A percentile compares a stretch with the other conserved stretches of the same genome.
phyloP scores from a whole-genome alignment of 1,140 invertebrate species.

The Magallana gigas region DNA sequence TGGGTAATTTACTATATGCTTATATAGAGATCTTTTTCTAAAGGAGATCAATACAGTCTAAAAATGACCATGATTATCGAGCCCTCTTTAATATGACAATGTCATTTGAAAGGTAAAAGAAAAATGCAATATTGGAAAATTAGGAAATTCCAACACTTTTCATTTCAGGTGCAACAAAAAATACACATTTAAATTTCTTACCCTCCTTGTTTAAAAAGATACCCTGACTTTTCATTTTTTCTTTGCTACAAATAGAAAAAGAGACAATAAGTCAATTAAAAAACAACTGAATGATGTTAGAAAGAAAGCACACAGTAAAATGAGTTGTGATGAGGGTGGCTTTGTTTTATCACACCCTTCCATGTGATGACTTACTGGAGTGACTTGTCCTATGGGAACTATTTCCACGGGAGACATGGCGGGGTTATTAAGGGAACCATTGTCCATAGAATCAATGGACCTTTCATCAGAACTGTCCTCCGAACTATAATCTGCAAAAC shows the following conservation, averaged over 20 bases:
- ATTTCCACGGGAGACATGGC: constrained; percentile 9
- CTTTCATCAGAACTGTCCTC: constrained; percentile 22
- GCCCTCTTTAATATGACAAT: too few relatives aligned
- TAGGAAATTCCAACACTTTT: too few relatives aligned
- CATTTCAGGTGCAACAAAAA: too few relatives aligned
- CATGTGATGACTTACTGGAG: constrained; percentile 7
- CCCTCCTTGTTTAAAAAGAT: constrained; percentile 70
- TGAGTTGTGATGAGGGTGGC: too few relatives aligned
- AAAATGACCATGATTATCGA: too few relatives aligned
- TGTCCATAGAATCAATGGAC: constrained; percentile 10
- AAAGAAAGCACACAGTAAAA: neutral
- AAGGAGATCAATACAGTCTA: too few relatives aligned
- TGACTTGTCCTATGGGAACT: neutral
- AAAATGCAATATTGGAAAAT: too few relatives aligned
- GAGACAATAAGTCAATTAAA: too few relatives aligned
- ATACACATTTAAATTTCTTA: constrained; percentile 46
- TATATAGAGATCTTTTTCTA: too few relatives aligned
- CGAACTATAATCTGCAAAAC: neutral
- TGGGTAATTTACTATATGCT: too few relatives aligned
- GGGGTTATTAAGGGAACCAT: neutral
- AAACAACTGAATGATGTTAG: neutral
- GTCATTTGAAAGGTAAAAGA: too few relatives aligned
- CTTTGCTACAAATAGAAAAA: constrained; percentile 60
- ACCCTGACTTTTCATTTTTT: constrained; percentile 64
- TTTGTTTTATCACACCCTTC: neutral